A percentile compares a stretch with the other conserved stretches of the same genome.
Evolutionary conservation across 2,888 invertebrate genomes (phyloP).

Genomic region (Macrophya alboannulata): DNA sequence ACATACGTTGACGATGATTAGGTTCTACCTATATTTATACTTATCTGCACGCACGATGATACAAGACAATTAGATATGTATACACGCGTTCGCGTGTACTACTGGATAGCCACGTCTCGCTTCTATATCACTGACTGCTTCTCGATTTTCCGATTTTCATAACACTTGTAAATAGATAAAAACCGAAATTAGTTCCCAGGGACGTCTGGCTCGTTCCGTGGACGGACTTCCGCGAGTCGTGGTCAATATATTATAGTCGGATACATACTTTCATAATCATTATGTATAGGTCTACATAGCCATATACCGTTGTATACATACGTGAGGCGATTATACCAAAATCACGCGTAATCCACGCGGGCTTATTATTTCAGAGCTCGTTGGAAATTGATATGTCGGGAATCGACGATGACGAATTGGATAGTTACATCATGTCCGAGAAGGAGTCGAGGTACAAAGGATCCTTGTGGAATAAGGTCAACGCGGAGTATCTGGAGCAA

Average conservation of each 20-base stretch:
- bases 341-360: background rate
- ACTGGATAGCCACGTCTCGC: background rate
- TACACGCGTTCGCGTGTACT: background rate
- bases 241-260: background rate
- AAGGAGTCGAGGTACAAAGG: constrained; percentile 92
- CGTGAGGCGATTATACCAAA: background rate
- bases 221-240: background rate
- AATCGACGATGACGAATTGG: constrained; percentile 95
- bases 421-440: constrained; percentile 91
- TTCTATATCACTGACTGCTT: background rate
- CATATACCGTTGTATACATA: background rate
- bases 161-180: background rate
- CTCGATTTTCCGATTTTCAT: background rate
- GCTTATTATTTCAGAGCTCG: background rate
- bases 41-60: no score
- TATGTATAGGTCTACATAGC: background rate
- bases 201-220: constrained; percentile 1
- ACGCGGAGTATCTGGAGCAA: constrained; percentile 92
- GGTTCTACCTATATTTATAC: no score
- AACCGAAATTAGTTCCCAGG: constrained; percentile 1
- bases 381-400: constrained; percentile 86
- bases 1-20: background rate
- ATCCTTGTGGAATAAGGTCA: constrained; percentile 92
- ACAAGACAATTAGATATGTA: background rate
- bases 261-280: background rate